Percentiles rank a stretch among this genome's conserved stretches.
Evolutionary conservation across 2,888 invertebrate genomes (phyloP).

Genomic region (Rhyacophila evoluta): DNA sequence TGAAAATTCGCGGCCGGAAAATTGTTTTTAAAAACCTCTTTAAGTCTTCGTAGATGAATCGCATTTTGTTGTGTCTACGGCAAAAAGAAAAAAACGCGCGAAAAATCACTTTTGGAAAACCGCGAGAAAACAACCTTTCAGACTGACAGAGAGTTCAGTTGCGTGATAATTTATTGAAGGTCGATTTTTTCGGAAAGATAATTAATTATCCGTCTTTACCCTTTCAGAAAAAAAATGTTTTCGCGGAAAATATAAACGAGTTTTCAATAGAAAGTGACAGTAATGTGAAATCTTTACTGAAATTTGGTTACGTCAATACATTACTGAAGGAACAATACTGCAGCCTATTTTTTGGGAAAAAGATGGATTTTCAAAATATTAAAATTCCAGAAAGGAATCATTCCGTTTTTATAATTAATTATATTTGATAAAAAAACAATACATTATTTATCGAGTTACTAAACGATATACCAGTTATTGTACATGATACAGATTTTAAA

Average conservation of each 20-base stretch:
- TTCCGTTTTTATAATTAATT: no score
- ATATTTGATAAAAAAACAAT: no score
- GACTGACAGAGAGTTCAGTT: background rate
- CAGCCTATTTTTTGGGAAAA: no score
- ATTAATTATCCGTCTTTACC: background rate
- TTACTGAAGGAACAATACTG: no score
- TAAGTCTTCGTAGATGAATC: background rate
- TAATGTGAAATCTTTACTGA: no score
- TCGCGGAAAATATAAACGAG: background rate
- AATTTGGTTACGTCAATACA: no score
- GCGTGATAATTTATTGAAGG: background rate
- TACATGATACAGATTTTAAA: no score
- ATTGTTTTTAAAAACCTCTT: constrained; percentile 37
- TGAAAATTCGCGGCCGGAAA: constrained; percentile 36
- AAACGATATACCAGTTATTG: no score
- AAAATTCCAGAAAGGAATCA: no score
- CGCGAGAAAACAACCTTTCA: background rate
- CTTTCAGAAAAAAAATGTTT: background rate
- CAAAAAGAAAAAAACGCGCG: background rate
- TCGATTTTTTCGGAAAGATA: background rate
- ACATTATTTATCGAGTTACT: no score
- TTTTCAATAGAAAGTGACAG: no score
- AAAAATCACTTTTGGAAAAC: constrained; percentile 17
- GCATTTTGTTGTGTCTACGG: constrained; percentile 17
- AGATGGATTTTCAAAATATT: no score